Conservation (phyloP, 2,797 vertebrate genomes). For the Lindbergichthys nudifrons region DNA sequence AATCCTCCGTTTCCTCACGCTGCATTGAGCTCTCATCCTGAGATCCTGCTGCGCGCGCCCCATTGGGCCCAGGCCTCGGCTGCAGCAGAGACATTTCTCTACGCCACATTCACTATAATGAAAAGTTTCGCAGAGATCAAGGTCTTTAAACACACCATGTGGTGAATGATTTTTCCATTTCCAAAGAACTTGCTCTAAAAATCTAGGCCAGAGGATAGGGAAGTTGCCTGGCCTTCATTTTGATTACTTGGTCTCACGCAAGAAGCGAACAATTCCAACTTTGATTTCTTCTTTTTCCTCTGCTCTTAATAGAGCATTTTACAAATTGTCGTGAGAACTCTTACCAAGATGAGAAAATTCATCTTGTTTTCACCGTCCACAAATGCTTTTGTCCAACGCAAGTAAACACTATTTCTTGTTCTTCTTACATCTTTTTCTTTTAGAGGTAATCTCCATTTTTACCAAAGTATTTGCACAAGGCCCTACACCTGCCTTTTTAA, state of each 20-base stretch:
- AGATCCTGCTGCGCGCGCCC: constrained; percentile 48
- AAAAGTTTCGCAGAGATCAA: constrained; percentile 61
- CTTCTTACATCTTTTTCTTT: too few species aligned
- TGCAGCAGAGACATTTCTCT: constrained; percentile 42
- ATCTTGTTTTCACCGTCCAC: too few species aligned
- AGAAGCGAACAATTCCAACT: too few species aligned
- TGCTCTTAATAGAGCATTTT: too few species aligned
- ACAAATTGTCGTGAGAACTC: too few species aligned
- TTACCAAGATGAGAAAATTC: too few species aligned
- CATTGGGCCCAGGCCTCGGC: constrained; percentile 38
- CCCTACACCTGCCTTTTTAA: too few species aligned
- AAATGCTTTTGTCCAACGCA: too few species aligned
- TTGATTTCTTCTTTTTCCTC: too few species aligned
- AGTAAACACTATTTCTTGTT: too few species aligned
- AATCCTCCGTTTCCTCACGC: constrained; percentile 46
- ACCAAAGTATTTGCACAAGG: too few species aligned
- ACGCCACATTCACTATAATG: constrained; percentile 45
- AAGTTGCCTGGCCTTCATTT: constrained; percentile 62
- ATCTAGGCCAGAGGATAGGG: constrained; percentile 35
- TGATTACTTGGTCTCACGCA: constrained; percentile 13
- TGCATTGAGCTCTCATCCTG: constrained; percentile 47
- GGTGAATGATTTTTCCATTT: constrained; percentile 49
- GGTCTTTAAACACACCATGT: constrained; percentile 50
- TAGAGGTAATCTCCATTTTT: too few species aligned
- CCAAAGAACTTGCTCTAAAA: constrained; percentile 16